Base-by-base conservation (phyloP, 2,113 vertebrate species). In the Todiramphus saurophagus region DNA sequence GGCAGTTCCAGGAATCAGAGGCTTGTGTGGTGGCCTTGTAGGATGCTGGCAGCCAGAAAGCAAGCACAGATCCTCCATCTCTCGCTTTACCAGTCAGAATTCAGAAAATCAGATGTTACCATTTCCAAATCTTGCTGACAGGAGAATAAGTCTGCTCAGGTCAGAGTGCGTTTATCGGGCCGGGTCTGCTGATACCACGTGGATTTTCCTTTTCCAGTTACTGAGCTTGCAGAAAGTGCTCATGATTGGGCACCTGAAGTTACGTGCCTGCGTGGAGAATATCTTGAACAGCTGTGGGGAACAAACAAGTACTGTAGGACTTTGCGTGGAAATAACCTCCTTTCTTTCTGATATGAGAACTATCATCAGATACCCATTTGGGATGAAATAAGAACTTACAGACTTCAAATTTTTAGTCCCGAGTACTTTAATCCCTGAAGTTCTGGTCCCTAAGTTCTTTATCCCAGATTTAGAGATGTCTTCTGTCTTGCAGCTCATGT, bases 181-280 rank as follows among this genome's bases (percentile, higher is more conserved):
- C 19, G 53, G 68, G 43, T 25, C 55, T 18, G 20, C 55, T 48
- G 56, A 11, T 23, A 6, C n/a, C 59, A 33, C 1, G 0, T 15
- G 39, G 62, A 14, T 11, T 39, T 30, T 79, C 37, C 41, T 39
- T 56, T 41, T n/a, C 51, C 50, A 30, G 60, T 31, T 46, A 62
- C 62, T 69, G 77, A 69, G n/a, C 35, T 46, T 43, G 60, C 68
- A 50, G 68, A 21, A 30, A 10, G 7, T 20, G 41, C 9, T 66
- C 37, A 23, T 37, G 12, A 1, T 41, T 7, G 18, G 33, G 50
- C 48, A 16, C 16, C 15, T 53, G 5, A 5, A 30, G 88, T 44
- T 16, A 3, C 2, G 0, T 18, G n/a, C 17, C 31, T 15, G n/a
- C 4, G n/a, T 3, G 5, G 56, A 35, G 48, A 31, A 2, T 24